Conservation (phyloP, 1,140 invertebrate species). For the Hyphantria cunea region DNA sequence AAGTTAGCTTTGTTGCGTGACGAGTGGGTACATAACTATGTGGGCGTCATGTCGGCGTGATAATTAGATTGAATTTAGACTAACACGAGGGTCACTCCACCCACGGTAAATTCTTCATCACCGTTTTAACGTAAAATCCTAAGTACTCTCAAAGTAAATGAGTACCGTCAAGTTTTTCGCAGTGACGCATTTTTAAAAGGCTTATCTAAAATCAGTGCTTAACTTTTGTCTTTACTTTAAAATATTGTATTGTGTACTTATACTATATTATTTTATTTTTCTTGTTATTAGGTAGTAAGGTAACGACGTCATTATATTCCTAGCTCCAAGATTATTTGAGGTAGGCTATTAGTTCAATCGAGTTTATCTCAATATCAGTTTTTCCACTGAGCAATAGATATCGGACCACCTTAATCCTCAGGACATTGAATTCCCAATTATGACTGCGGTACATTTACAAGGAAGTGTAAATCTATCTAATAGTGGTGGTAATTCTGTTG, state of each 20-base stretch:
- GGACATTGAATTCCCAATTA: too few relatives aligned
- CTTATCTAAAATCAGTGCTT: neutral
- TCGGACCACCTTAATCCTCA: too few relatives aligned
- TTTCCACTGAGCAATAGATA: too few relatives aligned
- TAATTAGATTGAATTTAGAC: conserved; percentile 28
- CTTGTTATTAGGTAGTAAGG: too few relatives aligned
- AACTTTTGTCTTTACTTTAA: neutral
- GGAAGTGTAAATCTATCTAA: too few relatives aligned
- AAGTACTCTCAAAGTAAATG: conserved; percentile 16
- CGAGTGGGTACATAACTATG: conserved; percentile 1
- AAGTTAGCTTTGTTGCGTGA: conserved; percentile 18
- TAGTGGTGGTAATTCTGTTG: too few relatives aligned
- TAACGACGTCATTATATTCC: too few relatives aligned
- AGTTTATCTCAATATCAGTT: too few relatives aligned
- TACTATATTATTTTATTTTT: neutral
- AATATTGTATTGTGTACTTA: neutral
- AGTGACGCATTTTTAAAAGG: conserved; percentile 3
- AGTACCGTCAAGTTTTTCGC: conserved; percentile 7
- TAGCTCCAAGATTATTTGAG: too few relatives aligned
- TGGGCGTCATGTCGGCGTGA: conserved; percentile 15
- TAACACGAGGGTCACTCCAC: conserved; percentile 20
- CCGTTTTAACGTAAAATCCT: conserved; percentile 8
- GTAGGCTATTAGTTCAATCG: too few relatives aligned
- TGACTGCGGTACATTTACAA: too few relatives aligned
- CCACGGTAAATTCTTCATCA: conserved; percentile 17